Evolutionary conservation across 2,888 invertebrate species (phyloP), one percentile per base, ranked within the genome.

Genomic region (Portevinia maculata): DNA sequence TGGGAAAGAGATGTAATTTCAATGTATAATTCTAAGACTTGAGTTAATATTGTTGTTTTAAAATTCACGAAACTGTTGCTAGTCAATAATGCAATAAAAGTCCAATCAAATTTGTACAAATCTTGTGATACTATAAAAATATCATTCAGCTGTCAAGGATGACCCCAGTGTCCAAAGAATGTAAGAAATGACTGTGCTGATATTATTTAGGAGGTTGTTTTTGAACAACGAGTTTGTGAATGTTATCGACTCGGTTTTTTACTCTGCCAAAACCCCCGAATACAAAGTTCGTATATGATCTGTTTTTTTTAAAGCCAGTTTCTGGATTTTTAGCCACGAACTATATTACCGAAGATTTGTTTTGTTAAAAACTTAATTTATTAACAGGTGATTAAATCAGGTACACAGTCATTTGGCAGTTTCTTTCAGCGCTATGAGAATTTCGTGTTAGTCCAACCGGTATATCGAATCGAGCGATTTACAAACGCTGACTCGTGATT

Each of bases 141-240:
- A 46, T n/a, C 55, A 48, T 44, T 46, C 37, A 13, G 46, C 57
- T n/a, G n/a, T 69, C 69, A 48, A 48, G 69, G 37, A 57, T 28
- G 37, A 17, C 7, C 19, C 11, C 17, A 48, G 24, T 7, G 17
- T n/a, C 7, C 11, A 55, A 24, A 24, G 28, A 48, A 50, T 41
- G 13, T 37, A n/a, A 19, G 4, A 30, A 30, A 19, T 21, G 8
- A n/a, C n/a, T n/a, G n/a, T n/a, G n/a, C n/a, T n/a, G n/a, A 9
- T 15, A 39, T 7, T 15, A 19, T 37, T 3, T 13, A 13, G 28
- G 67, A 24, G 53, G 67, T 55, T 41, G 32, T 53, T 15, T 48
- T 1, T 7, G 39, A 37, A 28, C 7, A 13, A 53, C 65, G 52
- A 41, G 52, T 65, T 52, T 53, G 32, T 15, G 24, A 34, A 48